Percentiles rank a stretch among this genome's conserved stretches.
Conservation (phyloP, 2,113 vertebrate species). For the Anguilla rostrata region DNA sequence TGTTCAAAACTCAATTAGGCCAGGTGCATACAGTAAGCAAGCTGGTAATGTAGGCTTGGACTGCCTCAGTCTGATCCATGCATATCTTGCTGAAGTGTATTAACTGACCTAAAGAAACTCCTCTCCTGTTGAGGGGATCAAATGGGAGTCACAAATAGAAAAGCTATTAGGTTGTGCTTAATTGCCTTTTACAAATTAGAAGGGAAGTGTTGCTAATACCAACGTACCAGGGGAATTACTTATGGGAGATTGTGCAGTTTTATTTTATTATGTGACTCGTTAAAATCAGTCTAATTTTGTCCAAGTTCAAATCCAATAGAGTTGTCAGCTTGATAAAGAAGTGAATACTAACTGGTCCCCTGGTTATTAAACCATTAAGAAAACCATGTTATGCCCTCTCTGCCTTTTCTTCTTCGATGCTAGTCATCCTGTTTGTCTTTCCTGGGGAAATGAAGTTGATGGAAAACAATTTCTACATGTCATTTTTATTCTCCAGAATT, state of each 20-base stretch:
- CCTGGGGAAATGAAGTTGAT: constrained; percentile 13
- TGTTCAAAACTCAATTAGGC: constrained; percentile 9
- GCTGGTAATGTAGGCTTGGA: not conserved
- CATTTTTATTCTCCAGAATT: constrained; percentile 32
- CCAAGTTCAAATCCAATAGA: constrained; percentile 26
- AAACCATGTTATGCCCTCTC: not conserved
- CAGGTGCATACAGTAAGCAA: not conserved
- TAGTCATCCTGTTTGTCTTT: not conserved
- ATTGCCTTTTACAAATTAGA: constrained; percentile 13
- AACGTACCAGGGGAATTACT: not conserved
- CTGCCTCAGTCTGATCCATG: constrained; percentile 1
- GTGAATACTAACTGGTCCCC: not conserved
- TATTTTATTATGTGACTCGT: constrained; percentile 10
- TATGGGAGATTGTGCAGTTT: constrained; percentile 2
- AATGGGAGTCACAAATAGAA: constrained; percentile 26
- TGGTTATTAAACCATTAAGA: not conserved
- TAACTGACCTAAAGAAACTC: constrained; percentile 32
- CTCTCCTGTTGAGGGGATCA: not conserved
- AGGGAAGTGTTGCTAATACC: constrained; percentile 16
- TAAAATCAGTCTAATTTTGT: constrained; percentile 20
- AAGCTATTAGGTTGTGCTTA: constrained; percentile 14
- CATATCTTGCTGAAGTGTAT: not conserved
- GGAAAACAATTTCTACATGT: constrained; percentile 6
- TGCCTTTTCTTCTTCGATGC: too few species aligned
- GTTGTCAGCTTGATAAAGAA: constrained; percentile 9